A percentile compares a stretch with the other conserved stretches of the same genome.
Evolutionary conservation across 2,888 invertebrate genomes (phyloP).

Genomic region (Ptilodon capucinus): DNA sequence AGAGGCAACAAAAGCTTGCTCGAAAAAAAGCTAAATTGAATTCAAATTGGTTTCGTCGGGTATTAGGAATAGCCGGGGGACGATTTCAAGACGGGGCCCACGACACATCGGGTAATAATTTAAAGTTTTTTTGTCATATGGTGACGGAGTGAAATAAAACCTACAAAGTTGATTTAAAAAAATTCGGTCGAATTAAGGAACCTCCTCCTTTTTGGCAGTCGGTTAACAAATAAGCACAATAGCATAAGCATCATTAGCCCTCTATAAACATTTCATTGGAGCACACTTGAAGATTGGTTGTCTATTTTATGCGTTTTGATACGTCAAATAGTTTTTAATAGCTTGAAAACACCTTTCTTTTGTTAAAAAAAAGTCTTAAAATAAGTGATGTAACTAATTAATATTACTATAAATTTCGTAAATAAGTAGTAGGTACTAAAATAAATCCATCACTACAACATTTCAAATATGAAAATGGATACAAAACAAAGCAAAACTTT

Average conservation of each 20-base stretch:
- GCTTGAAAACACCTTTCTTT: neutral
- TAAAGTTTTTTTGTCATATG: conserved; percentile 72
- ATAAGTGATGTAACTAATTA: no score
- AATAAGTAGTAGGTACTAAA: neutral
- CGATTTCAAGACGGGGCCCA: conserved; percentile 65
- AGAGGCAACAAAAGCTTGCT: conserved; percentile 81
- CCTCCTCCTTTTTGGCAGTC: no score
- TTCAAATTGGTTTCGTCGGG: conserved; percentile 82
- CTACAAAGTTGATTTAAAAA: conserved; percentile 59
- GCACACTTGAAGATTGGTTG: neutral
- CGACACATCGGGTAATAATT: conserved; percentile 69
- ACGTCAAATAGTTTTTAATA: neutral
- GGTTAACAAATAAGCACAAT: conserved; percentile 43
- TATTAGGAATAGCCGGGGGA: conserved; percentile 80
- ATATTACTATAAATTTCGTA: no score
- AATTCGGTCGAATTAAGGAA: no score
- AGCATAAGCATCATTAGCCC: neutral
- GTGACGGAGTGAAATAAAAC: conserved; percentile 62
- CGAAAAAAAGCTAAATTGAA: conserved; percentile 82
- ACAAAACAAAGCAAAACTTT: neutral
- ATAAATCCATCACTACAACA: neutral
- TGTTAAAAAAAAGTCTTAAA: no score
- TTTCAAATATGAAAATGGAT: neutral
- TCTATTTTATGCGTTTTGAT: neutral
- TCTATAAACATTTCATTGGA: neutral